Conservation (phyloP, 2,888 invertebrate species). For the Cheilosia soror region DNA sequence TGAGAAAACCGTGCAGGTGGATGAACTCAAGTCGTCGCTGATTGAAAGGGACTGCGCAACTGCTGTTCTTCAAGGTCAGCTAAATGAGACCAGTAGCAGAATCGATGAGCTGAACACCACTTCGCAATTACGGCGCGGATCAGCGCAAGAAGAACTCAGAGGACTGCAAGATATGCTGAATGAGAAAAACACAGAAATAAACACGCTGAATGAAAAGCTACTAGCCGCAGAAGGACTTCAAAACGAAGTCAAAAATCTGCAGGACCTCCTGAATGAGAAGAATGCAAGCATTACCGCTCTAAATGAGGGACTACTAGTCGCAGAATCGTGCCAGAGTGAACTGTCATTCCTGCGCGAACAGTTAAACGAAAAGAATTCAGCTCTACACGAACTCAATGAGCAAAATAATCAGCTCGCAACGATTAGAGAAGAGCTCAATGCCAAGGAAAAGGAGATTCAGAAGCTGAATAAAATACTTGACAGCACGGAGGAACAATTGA, state of each 20-base stretch:
- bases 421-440: conserved; percentile 51
- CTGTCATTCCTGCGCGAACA: conserved; percentile 33
- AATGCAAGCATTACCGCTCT: conserved; percentile 44
- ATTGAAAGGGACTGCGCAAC: conserved; percentile 45
- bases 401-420: conserved; percentile 35
- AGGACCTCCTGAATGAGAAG: conserved; percentile 58
- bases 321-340: conserved; percentile 40
- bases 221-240: not conserved
- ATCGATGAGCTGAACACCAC: conserved; percentile 8
- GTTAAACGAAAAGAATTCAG: conserved; percentile 29
- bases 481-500: conserved; percentile 51
- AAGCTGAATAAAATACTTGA: conserved; percentile 62
- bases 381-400: conserved; percentile 53
- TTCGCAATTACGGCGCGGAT: conserved; percentile 13
- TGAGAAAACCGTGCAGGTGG: conserved; percentile 84
- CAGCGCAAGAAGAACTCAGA: conserved; percentile 32
- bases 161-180: conserved; percentile 48
- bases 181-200: conserved; percentile 38
- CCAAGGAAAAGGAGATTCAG: conserved; percentile 58
- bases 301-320: conserved; percentile 1
- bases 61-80: conserved; percentile 10
- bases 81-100: conserved; percentile 33
- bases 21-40: conserved; percentile 35
- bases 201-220: not conserved
- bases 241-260: conserved; percentile 34